Percentiles rank a stretch among this genome's conserved stretches.
These are phyloP conservation scores for Petaurus breviceps DNA, from an alignment of 2,113 vertebrate species.

Conservation along the genomic window DNA sequence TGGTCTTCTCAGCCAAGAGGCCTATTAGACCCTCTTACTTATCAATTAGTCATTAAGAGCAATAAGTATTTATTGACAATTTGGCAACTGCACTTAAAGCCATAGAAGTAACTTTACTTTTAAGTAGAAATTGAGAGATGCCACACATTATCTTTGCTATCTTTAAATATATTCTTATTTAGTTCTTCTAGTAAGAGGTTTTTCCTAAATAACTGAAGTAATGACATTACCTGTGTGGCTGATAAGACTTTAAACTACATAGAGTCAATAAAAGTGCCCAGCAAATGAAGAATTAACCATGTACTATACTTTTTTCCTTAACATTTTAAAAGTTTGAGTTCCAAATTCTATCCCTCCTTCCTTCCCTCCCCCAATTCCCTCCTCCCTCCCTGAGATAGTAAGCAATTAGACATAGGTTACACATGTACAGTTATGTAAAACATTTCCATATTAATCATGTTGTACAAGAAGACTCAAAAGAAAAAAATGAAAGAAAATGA, in stretches of 20 bases:
- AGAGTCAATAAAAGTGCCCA: background rate
- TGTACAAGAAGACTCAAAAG: too few species aligned
- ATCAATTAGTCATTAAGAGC: slow-evolving; percentile 2
- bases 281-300: background rate
- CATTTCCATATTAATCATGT: too few species aligned
- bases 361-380: too few species aligned
- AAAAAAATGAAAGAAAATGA: too few species aligned
- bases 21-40: background rate
- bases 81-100: background rate
- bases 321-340: too few species aligned
- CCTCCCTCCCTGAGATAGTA: too few species aligned
- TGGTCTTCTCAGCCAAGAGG: background rate
- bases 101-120: background rate
- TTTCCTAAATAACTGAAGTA: background rate
- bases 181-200: background rate
- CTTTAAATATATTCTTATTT: background rate
- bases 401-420: too few species aligned
- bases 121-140: background rate
- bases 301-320: background rate
- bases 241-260: background rate
- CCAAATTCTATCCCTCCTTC: too few species aligned
- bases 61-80: too few species aligned
- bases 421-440: too few species aligned
- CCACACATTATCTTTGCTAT: background rate
- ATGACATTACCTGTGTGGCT: background rate